Base-by-base conservation (phyloP, 2,888 invertebrate genomes). In the Orthosia gracilis region DNA sequence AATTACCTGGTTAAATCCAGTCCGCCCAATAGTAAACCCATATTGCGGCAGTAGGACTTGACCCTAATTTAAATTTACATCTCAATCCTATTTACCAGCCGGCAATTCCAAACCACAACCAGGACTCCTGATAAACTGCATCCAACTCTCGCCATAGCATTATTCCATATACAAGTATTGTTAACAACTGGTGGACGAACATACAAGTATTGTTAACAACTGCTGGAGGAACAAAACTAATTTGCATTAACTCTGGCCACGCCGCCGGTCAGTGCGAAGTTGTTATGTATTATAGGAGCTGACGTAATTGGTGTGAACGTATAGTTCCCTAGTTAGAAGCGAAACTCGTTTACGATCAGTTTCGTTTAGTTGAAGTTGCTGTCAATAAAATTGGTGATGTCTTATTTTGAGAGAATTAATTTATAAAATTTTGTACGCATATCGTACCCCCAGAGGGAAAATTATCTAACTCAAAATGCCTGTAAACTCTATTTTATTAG, bases 201-300 rank as follows among this genome's bases (percentile, higher is more conserved):
- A 55, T 69, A 76, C 84, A 74, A 80, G 78, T 78, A 85, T 84
- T 83, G 83, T 80, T 80, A 82, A 81, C 87, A 84, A 85, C 80
- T 80, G 71, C 31, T 63, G 59, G 63, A 61, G 68, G 70, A 86
- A 88, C 88, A 83, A 87, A 88, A 87, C 85, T 87, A 82, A 85
- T 88, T 88, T 88, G 74, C 88, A 88, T 88, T 87, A 86, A 80
- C 80, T 84, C 74, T 75, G 61, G 52, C 18, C 70, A n/a, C 67
- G 40, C 3, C 49, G 50, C 78, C 58, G 78, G 82, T 84, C 73
- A 82, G 84, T 52, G 62, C 54, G 63, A 58, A 77, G 70, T 73
- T 76, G 82, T 72, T 67, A 59, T 73, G 65, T 70, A 78, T 75
- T 73, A 85, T 70, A 72, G 66, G 63, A 71, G 49, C 70, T 57